Evolutionary conservation across 1,140 invertebrate species (phyloP).

Genomic region (Drosophila sucinea): DNA sequence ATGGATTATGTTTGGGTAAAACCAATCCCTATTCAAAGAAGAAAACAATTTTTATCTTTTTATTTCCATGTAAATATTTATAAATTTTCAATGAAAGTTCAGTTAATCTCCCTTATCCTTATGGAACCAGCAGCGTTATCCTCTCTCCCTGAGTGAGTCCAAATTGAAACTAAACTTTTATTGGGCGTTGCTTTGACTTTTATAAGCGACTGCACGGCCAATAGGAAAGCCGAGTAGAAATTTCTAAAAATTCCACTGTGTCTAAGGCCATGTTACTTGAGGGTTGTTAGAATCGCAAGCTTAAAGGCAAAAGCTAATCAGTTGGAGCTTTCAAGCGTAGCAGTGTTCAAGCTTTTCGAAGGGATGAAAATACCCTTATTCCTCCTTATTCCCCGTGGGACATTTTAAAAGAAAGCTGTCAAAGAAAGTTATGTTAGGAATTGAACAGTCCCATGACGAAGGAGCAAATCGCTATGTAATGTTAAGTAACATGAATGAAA

Average conservation of each 20-base stretch:
- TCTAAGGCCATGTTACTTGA: conserved; percentile 26
- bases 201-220: conserved; percentile 56
- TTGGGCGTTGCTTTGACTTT: conserved; percentile 58
- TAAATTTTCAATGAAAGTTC: neutral
- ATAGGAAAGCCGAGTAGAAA: conserved; percentile 44
- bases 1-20: too few relatives aligned
- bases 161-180: conserved; percentile 60
- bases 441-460: neutral
- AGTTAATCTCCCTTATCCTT: neutral
- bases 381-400: neutral
- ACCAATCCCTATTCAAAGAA: neutral
- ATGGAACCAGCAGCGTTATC: neutral
- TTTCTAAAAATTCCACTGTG: conserved; percentile 41
- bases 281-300: conserved; percentile 34
- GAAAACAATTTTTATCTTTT: neutral
- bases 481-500: neutral
- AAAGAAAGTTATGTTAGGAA: neutral
- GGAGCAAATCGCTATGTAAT: neutral
- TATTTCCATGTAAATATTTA: neutral
- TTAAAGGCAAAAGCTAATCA: conserved; percentile 26
- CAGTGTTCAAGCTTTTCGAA: conserved; percentile 5
- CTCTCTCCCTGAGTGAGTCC: conserved; percentile 17
- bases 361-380: conserved; percentile 60
- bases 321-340: conserved; percentile 52
- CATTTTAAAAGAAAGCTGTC: conserved; percentile 19